Evolutionary conservation across 2,888 invertebrate species (phyloP).

Genomic region (Pseudanteris insignis): DNA sequence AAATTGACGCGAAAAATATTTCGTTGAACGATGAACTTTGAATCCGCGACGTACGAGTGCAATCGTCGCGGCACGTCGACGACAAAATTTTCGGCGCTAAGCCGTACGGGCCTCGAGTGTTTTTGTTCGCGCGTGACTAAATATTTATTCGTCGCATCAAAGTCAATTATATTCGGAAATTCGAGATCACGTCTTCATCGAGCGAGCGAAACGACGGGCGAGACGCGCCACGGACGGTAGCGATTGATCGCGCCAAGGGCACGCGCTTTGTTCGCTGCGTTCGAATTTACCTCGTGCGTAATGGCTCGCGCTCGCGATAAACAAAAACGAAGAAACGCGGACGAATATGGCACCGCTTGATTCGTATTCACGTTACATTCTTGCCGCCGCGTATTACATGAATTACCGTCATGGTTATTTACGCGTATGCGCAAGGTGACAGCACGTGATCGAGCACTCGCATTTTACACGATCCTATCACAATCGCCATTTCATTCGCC

Average conservation of each 20-base stretch:
- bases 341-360: constrained; percentile 53
- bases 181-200: constrained; percentile 46
- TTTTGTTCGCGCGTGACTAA: constrained; percentile 14
- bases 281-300: constrained; percentile 59
- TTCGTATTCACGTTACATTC: constrained; percentile 45
- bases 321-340: constrained; percentile 49
- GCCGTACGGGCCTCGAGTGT: too few relatives aligned
- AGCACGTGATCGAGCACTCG: constrained; percentile 46
- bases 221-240: constrained; percentile 51
- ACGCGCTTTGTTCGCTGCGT: constrained; percentile 57
- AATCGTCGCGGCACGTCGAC: too few relatives aligned
- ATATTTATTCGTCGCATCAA: constrained; percentile 23
- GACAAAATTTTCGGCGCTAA: too few relatives aligned
- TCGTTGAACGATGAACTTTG: too few relatives aligned
- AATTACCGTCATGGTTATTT: constrained; percentile 45
- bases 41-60: too few relatives aligned
- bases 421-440: constrained; percentile 45
- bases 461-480: constrained; percentile 39
- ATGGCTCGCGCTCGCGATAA: constrained; percentile 47
- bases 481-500: constrained; percentile 24
- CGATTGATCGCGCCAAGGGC: constrained; percentile 64
- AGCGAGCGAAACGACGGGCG: constrained; percentile 50
- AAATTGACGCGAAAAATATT: too few relatives aligned
- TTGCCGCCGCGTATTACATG: constrained; percentile 32
- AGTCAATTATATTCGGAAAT: constrained; percentile 32